A percentile compares a stretch with the other conserved stretches of the same genome.
Evolutionary conservation across 2,888 invertebrate genomes (phyloP).

Genomic region (Drosophila borborema): DNA sequence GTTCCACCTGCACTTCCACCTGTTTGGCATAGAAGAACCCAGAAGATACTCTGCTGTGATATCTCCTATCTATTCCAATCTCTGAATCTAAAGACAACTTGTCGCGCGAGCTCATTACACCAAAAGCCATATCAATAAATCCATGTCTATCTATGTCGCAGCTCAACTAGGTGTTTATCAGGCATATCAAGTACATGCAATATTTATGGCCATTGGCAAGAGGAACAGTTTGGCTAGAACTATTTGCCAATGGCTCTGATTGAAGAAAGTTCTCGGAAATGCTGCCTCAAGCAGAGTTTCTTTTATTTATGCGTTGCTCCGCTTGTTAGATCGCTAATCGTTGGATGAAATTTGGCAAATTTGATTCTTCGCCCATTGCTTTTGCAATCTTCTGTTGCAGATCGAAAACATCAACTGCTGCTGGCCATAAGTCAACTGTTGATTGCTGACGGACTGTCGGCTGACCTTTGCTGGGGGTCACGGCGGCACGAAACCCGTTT

Average conservation of each 20-base stretch:
- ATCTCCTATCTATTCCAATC: too few species aligned
- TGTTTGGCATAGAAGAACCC: too few species aligned
- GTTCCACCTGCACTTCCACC: too few species aligned
- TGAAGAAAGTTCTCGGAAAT: slow-evolving; percentile 7
- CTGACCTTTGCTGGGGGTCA: slow-evolving; percentile 57
- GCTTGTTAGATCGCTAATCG: slow-evolving; percentile 7
- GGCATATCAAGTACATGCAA: not conserved
- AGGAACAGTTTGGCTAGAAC: not conserved
- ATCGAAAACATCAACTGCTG: not conserved
- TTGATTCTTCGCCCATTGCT: not conserved
- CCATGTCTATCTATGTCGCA: not conserved
- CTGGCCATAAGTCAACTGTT: slow-evolving; percentile 14
- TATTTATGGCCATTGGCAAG: not conserved
- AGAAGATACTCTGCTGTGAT: too few species aligned
- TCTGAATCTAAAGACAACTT: too few species aligned
- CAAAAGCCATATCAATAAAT: not conserved
- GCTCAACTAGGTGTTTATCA: not conserved
- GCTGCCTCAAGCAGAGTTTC: not conserved
- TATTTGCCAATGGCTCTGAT: not conserved
- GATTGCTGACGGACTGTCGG: slow-evolving; percentile 2
- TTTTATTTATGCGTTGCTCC: not conserved
- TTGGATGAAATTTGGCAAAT: not conserved
- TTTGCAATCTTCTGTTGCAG: not conserved
- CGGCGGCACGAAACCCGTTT: slow-evolving; percentile 43
- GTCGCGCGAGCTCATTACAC: too few species aligned